phyloP scores from a whole-genome alignment of 2,888 invertebrate species.

The Cyclophora punctaria region DNA sequence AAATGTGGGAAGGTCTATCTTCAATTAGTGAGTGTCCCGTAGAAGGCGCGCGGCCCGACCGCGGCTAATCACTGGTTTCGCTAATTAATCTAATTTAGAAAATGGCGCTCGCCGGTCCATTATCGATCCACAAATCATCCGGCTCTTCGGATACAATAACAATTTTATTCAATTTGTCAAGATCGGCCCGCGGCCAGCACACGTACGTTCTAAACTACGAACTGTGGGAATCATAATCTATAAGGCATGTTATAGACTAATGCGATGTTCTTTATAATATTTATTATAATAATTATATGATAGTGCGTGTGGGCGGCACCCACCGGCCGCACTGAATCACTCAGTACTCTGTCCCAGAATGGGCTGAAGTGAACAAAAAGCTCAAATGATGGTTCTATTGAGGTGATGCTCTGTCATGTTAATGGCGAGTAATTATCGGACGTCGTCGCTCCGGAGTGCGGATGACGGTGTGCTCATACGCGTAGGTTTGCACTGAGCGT shows the following conservation, averaged over 20 bases:
- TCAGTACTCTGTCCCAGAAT: not conserved
- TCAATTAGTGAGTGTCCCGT: too few relatives aligned
- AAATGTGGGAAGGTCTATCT: too few relatives aligned
- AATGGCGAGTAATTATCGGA: too few relatives aligned
- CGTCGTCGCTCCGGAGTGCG: too few relatives aligned
- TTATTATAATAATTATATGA: constrained; percentile 31
- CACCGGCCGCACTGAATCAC: constrained; percentile 31
- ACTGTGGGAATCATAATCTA: not conserved
- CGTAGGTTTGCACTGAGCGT: too few relatives aligned
- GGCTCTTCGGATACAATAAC: constrained; percentile 6
- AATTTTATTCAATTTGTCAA: constrained; percentile 22
- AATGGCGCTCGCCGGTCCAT: constrained; percentile 13
- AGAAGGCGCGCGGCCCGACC: not conserved
- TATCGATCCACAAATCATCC: constrained; percentile 7
- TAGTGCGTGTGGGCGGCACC: constrained; percentile 31
- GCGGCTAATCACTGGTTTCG: constrained; percentile 10
- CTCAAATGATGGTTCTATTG: too few relatives aligned
- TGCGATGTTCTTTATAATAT: constrained; percentile 28
- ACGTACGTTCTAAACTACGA: too few relatives aligned
- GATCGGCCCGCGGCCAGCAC: constrained; percentile 12
- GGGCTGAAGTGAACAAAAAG: too few relatives aligned
- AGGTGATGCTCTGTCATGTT: too few relatives aligned
- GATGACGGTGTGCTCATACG: too few relatives aligned
- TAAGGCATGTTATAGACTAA: constrained; percentile 16
- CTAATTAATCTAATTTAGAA: constrained; percentile 14